These are phyloP conservation scores for Amazona guildingii DNA, from an alignment of 2,113 vertebrate genomes.

Conservation along the genomic window DNA sequence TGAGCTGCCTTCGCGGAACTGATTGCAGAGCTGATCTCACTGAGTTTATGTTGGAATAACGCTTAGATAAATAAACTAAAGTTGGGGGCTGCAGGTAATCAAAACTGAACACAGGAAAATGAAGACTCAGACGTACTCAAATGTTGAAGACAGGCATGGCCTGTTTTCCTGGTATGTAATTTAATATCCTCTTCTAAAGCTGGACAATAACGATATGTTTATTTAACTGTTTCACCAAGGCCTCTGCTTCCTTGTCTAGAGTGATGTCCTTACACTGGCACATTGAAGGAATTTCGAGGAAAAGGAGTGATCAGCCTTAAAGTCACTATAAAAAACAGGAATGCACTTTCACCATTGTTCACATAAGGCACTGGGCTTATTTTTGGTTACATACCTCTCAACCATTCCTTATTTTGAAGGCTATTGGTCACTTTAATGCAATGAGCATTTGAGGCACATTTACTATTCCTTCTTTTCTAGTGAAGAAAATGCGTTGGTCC, in stretches of 20 bases:
- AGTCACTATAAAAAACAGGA: not conserved
- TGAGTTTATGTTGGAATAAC: constrained; percentile 66
- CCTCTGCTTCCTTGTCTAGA: not conserved
- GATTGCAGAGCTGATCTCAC: not conserved
- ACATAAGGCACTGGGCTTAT: not conserved
- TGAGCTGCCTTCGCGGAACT: not conserved
- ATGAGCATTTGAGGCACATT: not conserved
- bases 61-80: constrained; percentile 67
- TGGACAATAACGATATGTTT: constrained; percentile 71
- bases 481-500: not conserved
- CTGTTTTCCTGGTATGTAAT: constrained; percentile 68
- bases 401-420: not conserved
- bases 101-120: constrained; percentile 65
- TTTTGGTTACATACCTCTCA: not conserved
- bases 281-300: constrained; percentile 59
- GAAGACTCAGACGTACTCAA: constrained; percentile 56
- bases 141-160: constrained; percentile 50
- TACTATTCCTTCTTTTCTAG: not conserved
- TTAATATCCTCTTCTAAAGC: constrained; percentile 75
- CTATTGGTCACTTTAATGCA: not conserved
- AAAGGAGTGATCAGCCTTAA: not conserved
- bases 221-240: constrained; percentile 72
- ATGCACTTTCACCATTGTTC: constrained; percentile 19
- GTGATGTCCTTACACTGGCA: constrained; percentile 48
- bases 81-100: constrained; percentile 49